Conservation (phyloP, 2,888 invertebrate species). For the Trissonchulus latispiculum region DNA sequence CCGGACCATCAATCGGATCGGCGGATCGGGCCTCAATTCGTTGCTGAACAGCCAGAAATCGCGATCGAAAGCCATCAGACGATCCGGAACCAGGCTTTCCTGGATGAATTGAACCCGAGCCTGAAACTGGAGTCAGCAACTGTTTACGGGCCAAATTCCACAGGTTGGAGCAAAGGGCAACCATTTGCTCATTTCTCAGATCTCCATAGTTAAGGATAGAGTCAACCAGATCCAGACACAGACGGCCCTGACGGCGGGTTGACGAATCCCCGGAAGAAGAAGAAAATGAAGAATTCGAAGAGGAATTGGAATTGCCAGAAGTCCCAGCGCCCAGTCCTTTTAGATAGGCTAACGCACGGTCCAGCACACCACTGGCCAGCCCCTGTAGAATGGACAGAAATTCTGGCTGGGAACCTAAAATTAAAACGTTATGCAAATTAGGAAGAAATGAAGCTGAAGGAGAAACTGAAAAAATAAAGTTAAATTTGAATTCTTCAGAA, state of each 20-base stretch:
- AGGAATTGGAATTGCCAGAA: too few species aligned
- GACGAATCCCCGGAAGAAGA: too few species aligned
- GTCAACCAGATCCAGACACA: conserved; percentile 58
- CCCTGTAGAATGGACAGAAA: conserved; percentile 68
- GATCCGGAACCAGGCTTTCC: background rate
- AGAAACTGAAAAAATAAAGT: too few species aligned
- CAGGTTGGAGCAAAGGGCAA: conserved; percentile 63
- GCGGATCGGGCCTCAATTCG: background rate
- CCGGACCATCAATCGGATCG: background rate
- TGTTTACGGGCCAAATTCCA: conserved; percentile 61
- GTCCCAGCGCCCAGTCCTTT: conserved; percentile 64
- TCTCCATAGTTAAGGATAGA: conserved; percentile 46
- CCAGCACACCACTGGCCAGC: conserved; percentile 64
- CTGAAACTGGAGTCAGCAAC: too few species aligned
- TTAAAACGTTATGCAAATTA: too few species aligned
- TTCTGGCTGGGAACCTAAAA: conserved; percentile 47
- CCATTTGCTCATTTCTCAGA: conserved; percentile 49
- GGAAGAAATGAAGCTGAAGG: too few species aligned
- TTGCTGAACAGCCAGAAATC: background rate
- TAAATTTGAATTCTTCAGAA: too few species aligned
- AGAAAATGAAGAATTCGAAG: too few species aligned
- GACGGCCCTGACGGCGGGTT: conserved; percentile 50
- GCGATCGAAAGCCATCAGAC: background rate
- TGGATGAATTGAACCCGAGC: too few species aligned
- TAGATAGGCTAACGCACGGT: conserved; percentile 61